Percentiles rank a stretch among this genome's conserved stretches.
Evolutionary conservation across 2,797 vertebrate genomes (phyloP).

Genomic region (Eurystomus glaucurus): DNA sequence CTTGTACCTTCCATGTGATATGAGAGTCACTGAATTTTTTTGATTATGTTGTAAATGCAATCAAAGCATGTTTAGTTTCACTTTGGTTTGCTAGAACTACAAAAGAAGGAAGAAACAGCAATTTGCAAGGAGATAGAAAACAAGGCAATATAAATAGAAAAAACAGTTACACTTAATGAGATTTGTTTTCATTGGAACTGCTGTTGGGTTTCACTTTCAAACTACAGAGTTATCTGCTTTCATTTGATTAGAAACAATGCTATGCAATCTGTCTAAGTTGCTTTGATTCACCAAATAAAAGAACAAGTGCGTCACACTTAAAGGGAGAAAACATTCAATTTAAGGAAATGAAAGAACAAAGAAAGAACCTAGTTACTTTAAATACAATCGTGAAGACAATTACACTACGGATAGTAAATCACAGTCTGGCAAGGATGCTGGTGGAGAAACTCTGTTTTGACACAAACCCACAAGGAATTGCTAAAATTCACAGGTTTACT

Average conservation of each 20-base stretch:
- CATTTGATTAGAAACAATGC: constrained; percentile 73
- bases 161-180: constrained; percentile 67
- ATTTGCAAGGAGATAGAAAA: constrained; percentile 57
- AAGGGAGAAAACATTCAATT: constrained; percentile 46
- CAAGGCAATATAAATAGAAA: constrained; percentile 54
- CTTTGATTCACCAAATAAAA: constrained; percentile 67
- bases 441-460: constrained; percentile 27
- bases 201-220: constrained; percentile 67
- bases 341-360: constrained; percentile 63
- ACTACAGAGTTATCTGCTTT: constrained; percentile 70
- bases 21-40: constrained; percentile 8
- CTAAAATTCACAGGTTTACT: neutral
- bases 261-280: constrained; percentile 48
- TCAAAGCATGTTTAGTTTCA: constrained; percentile 31
- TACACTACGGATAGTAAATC: constrained; percentile 50
- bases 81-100: constrained; percentile 53
- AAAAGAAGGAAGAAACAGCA: constrained; percentile 35
- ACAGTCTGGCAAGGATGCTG: constrained; percentile 19
- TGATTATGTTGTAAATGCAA: constrained; percentile 14
- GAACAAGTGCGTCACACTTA: constrained; percentile 33
- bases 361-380: constrained; percentile 41
- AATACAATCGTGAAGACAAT: constrained; percentile 51
- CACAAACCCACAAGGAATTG: neutral
- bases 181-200: constrained; percentile 66
- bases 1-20: neutral